These are phyloP conservation scores for human DNA, from an alignment of 2,113 vertebrate species.

Conservation along the genomic window DNA sequence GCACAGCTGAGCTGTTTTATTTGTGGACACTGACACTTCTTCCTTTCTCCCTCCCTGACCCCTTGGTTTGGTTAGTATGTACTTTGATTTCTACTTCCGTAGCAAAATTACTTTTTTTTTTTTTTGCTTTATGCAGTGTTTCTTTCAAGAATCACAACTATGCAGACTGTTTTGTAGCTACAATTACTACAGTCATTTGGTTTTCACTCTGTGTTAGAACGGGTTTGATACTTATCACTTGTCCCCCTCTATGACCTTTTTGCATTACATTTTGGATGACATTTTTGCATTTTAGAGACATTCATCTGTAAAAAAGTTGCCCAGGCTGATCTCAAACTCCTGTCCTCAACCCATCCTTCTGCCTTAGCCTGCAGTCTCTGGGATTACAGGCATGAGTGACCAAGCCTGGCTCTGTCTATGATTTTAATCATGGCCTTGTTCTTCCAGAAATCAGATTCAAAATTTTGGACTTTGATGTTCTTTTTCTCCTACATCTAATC, in stretches of 20 bases:
- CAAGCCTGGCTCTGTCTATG: background rate
- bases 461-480: background rate
- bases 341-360: too few relatives aligned
- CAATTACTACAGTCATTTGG: background rate
- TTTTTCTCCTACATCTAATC: background rate
- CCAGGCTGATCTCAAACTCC: too few relatives aligned
- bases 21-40: background rate
- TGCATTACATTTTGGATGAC: background rate
- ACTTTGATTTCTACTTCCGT: background rate
- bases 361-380: too few relatives aligned
- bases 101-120: background rate
- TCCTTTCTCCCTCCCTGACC: background rate
- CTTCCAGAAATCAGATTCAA: background rate
- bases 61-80: background rate
- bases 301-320: too few relatives aligned
- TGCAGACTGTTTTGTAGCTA: background rate
- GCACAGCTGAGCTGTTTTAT: background rate
- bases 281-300: background rate
- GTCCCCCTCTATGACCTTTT: background rate
- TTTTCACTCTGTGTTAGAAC: background rate
- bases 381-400: too few relatives aligned
- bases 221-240: background rate
- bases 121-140: background rate
- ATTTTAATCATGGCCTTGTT: slow-evolving; percentile 15
- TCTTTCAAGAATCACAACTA: background rate